A percentile compares a stretch with the other conserved stretches of the same genome.
Evolutionary conservation across 2,888 invertebrate species (phyloP).

Genomic region (Phortica magna): DNA sequence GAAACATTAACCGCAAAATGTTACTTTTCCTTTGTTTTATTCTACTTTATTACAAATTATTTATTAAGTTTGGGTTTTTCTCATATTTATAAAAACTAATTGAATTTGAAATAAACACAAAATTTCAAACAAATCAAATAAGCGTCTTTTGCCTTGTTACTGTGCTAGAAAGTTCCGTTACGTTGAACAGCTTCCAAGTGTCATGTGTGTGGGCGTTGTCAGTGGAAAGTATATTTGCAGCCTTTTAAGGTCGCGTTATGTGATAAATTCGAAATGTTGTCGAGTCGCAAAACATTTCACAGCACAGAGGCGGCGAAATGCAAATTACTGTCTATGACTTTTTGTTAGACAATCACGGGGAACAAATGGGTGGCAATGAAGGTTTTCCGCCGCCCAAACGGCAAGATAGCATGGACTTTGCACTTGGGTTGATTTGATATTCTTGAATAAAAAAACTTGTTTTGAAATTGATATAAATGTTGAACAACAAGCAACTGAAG

Average conservation of each 20-base stretch:
- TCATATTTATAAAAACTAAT: not conserved
- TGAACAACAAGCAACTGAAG: too few species aligned
- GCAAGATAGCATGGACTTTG: too few species aligned
- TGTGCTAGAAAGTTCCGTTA: constrained; percentile 23
- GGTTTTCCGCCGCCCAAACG: not conserved
- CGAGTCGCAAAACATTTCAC: not conserved
- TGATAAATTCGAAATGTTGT: not conserved
- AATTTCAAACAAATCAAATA: not conserved
- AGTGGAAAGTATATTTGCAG: constrained; percentile 4
- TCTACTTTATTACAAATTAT: constrained; percentile 1
- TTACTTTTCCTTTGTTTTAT: constrained; percentile 7
- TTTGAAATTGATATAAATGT: too few species aligned
- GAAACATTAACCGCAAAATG: not conserved
- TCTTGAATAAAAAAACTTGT: too few species aligned
- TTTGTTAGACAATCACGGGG: not conserved
- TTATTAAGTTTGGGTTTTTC: not conserved
- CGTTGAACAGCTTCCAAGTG: not conserved
- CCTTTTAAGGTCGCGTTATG: constrained; percentile 30
- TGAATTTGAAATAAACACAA: not conserved
- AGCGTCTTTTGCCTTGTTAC: too few species aligned
- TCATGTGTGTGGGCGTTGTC: constrained; percentile 3
- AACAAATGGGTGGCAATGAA: constrained; percentile 7
- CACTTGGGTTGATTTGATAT: too few species aligned
- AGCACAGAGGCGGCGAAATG: constrained; percentile 10
- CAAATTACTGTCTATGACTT: not conserved